These are phyloP conservation scores for Sialis fuliginosa DNA, from an alignment of 2,888 invertebrate genomes.

Conservation along the genomic window DNA sequence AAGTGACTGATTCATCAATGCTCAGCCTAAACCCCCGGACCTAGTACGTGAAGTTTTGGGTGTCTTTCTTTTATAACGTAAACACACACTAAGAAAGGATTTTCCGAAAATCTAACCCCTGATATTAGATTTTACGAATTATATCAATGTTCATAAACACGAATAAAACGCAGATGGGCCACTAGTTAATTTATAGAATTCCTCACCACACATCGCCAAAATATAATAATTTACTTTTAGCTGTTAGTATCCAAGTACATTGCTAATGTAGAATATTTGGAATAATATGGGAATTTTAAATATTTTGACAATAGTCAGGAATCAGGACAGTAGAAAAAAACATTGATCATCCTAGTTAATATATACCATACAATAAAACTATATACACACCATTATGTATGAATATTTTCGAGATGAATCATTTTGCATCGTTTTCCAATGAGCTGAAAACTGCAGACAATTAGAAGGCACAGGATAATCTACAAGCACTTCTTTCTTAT, in stretches of 20 bases:
- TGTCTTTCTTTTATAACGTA: neutral
- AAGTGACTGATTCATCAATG: too few relatives aligned
- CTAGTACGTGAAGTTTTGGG: neutral
- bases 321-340: neutral
- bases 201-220: neutral
- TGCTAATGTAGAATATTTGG: neutral
- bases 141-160: too few relatives aligned
- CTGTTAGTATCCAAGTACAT: neutral
- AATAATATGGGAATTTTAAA: neutral
- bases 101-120: too few relatives aligned
- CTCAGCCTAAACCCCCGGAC: too few relatives aligned
- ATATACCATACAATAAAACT: too few relatives aligned
- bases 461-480: slow-evolving; percentile 29
- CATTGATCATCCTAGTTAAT: too few relatives aligned
- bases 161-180: too few relatives aligned
- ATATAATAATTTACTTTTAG: neutral
- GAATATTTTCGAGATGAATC: slow-evolving; percentile 30
- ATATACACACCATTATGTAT: slow-evolving; percentile 31
- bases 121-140: too few relatives aligned
- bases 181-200: too few relatives aligned
- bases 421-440: slow-evolving; percentile 39
- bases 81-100: too few relatives aligned
- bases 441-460: slow-evolving; percentile 44
- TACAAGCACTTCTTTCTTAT: slow-evolving; percentile 14
- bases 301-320: neutral